Evolutionary conservation across 2,113 vertebrate species (phyloP).

Genomic region (Naja naja): DNA sequence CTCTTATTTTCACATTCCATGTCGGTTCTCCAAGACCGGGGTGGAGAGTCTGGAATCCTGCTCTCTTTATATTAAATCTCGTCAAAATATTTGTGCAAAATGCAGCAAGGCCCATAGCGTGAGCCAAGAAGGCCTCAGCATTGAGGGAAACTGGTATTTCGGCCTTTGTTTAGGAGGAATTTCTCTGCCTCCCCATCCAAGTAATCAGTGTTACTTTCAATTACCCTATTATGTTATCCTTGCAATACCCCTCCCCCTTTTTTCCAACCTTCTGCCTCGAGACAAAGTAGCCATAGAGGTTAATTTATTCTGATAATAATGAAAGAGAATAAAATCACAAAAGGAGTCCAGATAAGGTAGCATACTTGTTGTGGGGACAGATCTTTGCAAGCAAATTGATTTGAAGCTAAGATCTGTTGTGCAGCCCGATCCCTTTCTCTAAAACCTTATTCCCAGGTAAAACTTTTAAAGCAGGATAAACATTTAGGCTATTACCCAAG

Average conservation of each 20-base stretch:
- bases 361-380: not conserved
- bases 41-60: not conserved
- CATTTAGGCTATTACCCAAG: not conserved
- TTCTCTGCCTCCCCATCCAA: not conserved
- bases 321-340: not conserved
- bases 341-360: not conserved
- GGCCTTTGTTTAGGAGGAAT: not conserved
- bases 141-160: not conserved
- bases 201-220: not conserved
- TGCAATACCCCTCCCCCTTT: not conserved
- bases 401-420: not conserved
- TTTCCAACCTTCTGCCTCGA: not conserved
- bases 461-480: not conserved
- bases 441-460: not conserved
- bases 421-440: not conserved
- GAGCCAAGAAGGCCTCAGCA: not conserved
- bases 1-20: not conserved
- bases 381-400: not conserved
- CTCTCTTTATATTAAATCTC: not conserved
- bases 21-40: not conserved
- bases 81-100: not conserved
- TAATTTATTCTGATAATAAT: not conserved
- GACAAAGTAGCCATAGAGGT: not conserved
- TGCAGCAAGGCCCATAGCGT: not conserved
- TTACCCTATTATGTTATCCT: not conserved